Evolutionary conservation across 2,113 vertebrate genomes (phyloP), one percentile per base, ranked within the genome.

Genomic region (Austrofundulus limnaeus): DNA sequence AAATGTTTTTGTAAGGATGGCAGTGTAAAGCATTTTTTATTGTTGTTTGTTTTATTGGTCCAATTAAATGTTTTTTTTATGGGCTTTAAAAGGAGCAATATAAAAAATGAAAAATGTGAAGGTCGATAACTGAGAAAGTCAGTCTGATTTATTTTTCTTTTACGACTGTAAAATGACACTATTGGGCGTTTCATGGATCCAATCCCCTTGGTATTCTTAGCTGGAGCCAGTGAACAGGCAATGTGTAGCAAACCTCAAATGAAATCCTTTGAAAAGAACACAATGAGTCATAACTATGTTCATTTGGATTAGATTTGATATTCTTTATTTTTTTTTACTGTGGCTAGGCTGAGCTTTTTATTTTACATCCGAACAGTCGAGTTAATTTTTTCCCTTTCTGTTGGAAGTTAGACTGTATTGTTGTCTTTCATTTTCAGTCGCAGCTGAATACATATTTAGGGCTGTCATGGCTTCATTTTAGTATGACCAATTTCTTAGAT

Each of bases 191-290:
- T 5, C 46, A 37, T 15, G 9, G 39, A 56, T 31, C 23, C 52
- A 16, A 17, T 4, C 3, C 49, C 17, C 23, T 19, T 5, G 4
- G 23, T 13, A n/a, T 25, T 42, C 34, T 61, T 46, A 24, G 55
- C 21, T 11, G 5, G 17, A 49, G 17, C 20, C 39, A 28, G 24
- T 25, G 19, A 56, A 20, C 51, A 42, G 3, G 20, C 7, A 19
- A 42, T 37, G 13, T 58, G 15, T 17, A 20, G 42, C 28, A 28
- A 47, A 68, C 28, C 28, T 55, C 16, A 51, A 75, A 62, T n/a
- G n/a, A 19, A 45, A 57, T 15, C 12, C 20, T 31, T 43, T 49
- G 11, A 73, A 63, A 8, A 31, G 12, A 62, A 37, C 19, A 42
- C 31, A 12, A 28, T 10, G 41, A 59, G 25, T 14, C 1, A 16